Percentiles rank a stretch among this genome's conserved stretches.
Evolutionary conservation across 2,797 vertebrate species (phyloP).

Genomic region (Squalus acanthias): DNA sequence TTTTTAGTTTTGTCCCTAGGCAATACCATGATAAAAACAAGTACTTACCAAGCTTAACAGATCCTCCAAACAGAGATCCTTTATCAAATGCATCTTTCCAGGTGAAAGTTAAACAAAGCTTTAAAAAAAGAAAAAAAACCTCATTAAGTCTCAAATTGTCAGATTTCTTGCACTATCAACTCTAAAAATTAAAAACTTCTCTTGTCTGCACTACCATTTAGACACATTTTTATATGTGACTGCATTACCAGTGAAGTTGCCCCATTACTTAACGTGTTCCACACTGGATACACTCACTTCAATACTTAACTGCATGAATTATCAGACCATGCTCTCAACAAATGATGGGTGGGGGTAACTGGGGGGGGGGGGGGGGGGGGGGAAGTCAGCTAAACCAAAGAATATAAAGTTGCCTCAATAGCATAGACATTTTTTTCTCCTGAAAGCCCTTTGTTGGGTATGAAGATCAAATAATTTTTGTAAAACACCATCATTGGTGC

Average conservation of each 20-base stretch:
- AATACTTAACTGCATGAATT: background rate
- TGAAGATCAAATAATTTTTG: too few relatives aligned
- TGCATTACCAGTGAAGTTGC: background rate
- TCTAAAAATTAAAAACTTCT: background rate
- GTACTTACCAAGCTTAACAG: constrained; percentile 83
- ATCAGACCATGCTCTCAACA: background rate
- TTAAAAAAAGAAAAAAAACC: constrained; percentile 41
- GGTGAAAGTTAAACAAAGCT: constrained; percentile 95
- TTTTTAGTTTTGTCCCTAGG: background rate
- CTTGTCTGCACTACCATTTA: background rate
- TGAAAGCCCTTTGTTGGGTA: too few relatives aligned
- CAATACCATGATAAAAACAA: constrained; percentile 26
- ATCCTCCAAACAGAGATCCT: constrained; percentile 94
- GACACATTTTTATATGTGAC: background rate
- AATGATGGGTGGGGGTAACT: background rate
- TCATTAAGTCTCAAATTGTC: constrained; percentile 11
- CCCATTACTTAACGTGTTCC: background rate
- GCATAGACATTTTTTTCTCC: background rate
- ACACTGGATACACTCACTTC: background rate
- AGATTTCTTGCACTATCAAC: background rate
- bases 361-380: too few relatives aligned
- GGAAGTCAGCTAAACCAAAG: background rate
- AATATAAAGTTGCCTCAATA: background rate
- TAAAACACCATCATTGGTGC: too few relatives aligned
- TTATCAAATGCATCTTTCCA: constrained; percentile 99